phyloP scores from a whole-genome alignment of 2,797 vertebrate species.

The Characodon lateralis region DNA sequence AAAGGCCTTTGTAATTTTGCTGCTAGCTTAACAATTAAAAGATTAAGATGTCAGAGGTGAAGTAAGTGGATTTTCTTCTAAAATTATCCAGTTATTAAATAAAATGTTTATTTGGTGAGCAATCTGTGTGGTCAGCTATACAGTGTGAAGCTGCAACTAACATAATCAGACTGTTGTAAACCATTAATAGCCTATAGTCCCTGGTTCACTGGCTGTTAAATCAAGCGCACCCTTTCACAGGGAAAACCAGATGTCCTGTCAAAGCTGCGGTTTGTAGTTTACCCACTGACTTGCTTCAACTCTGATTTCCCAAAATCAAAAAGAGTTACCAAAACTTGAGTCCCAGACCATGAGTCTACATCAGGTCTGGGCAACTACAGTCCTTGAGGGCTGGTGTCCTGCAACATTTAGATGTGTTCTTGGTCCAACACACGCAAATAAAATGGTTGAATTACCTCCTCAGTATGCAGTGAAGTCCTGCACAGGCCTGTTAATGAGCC shows the following conservation, averaged over 20 bases:
- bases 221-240: not conserved
- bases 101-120: not conserved
- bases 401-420: too few relatives aligned
- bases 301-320: not conserved
- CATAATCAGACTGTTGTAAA: not conserved
- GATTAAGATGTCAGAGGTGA: not conserved
- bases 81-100: not conserved
- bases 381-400: too few relatives aligned
- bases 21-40: not conserved
- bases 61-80: not conserved
- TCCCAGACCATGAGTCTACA: not conserved
- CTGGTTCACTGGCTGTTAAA: not conserved
- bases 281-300: not conserved
- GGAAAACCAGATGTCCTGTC: not conserved
- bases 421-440: too few relatives aligned
- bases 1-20: too few relatives aligned
- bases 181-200: not conserved
- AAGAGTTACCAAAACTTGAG: not conserved
- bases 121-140: not conserved
- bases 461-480: too few relatives aligned
- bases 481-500: too few relatives aligned
- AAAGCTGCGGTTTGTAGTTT: not conserved
- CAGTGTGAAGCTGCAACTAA: not conserved
- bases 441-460: too few relatives aligned
- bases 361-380: too few relatives aligned